Conservation (phyloP, 1,140 invertebrate species). For the Nymphalis io region DNA sequence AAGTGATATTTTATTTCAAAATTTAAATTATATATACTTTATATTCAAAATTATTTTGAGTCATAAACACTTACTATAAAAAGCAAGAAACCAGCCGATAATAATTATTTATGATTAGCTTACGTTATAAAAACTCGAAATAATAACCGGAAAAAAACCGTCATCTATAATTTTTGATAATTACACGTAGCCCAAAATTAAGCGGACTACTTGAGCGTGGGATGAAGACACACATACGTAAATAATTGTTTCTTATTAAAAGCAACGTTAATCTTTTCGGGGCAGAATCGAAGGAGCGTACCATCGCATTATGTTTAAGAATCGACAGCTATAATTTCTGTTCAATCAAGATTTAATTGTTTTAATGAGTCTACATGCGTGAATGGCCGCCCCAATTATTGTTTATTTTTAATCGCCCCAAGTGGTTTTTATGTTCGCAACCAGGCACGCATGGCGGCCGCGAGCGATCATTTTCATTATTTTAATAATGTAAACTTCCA, state of each 20-base stretch:
- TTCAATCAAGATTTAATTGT: conserved; percentile 82
- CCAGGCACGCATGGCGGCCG: conserved; percentile 73
- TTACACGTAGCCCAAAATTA: conserved; percentile 68
- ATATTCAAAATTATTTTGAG: too few relatives aligned
- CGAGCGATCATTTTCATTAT: conserved; percentile 79
- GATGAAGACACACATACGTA: conserved; percentile 75
- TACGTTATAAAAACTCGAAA: conserved; percentile 55
- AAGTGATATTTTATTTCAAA: neutral
- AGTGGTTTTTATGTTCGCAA: conserved; percentile 79
- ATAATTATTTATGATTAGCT: conserved; percentile 36
- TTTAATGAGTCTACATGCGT: conserved; percentile 80
- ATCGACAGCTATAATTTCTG: conserved; percentile 81
- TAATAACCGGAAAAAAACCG: conserved; percentile 61
- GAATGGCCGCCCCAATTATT: conserved; percentile 80
- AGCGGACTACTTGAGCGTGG: conserved; percentile 75
- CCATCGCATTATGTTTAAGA: conserved; percentile 77
- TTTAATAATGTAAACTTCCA: conserved; percentile 81
- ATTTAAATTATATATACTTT: neutral
- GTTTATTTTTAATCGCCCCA: conserved; percentile 81
- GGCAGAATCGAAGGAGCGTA: conserved; percentile 63
- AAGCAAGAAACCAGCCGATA: conserved; percentile 8
- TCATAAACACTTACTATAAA: conserved; percentile 12
- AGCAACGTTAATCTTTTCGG: conserved; percentile 77
- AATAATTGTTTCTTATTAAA: conserved; percentile 81
- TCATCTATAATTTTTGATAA: conserved; percentile 76